These are phyloP conservation scores for Phacellophora camtschatica DNA, from an alignment of 30 jellyfish, hydroid and myxozoan genomes.

Conservation along the genomic window DNA sequence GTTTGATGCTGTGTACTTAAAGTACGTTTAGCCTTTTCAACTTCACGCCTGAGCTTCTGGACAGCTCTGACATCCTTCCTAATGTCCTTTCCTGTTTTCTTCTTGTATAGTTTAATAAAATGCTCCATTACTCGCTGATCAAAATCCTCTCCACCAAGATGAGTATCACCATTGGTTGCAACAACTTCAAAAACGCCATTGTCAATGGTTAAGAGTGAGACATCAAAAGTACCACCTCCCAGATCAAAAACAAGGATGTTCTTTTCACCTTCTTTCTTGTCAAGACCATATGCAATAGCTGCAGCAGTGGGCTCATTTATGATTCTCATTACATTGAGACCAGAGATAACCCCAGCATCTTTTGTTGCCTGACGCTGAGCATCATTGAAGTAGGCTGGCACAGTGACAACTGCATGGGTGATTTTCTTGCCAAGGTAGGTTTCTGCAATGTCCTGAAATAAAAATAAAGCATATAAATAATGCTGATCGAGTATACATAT, in stretches of 20 bases:
- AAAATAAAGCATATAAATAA: neutral
- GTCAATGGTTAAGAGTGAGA: constrained; percentile 95
- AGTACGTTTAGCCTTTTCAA: constrained; percentile 99
- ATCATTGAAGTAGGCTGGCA: constrained; percentile 99
- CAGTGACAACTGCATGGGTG: constrained; percentile 99
- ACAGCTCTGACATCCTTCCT: constrained; percentile 98
- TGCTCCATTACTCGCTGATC: constrained; percentile 99
- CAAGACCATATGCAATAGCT: constrained; percentile 99
- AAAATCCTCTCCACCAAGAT: constrained; percentile 99
- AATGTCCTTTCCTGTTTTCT: constrained; percentile 94
- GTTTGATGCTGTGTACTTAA: constrained; percentile 99
- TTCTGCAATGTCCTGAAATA: constrained; percentile 92
- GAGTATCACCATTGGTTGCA: constrained; percentile 99
- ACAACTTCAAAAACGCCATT: constrained; percentile 99
- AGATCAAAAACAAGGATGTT: constrained; percentile 99
- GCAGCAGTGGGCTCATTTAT: constrained; percentile 99
- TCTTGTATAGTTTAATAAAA: constrained; percentile 95
- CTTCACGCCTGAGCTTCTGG: constrained; percentile 99
- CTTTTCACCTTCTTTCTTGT: constrained; percentile 98
- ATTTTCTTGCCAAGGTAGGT: constrained; percentile 97
- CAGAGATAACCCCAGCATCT: constrained; percentile 99
- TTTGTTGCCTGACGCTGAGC: constrained; percentile 99
- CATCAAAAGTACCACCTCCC: constrained; percentile 99
- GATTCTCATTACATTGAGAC: constrained; percentile 97
- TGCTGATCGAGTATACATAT: neutral